These are phyloP conservation scores for Mixornis gularis DNA, from an alignment of 2,113 vertebrate species.

Conservation along the genomic window DNA sequence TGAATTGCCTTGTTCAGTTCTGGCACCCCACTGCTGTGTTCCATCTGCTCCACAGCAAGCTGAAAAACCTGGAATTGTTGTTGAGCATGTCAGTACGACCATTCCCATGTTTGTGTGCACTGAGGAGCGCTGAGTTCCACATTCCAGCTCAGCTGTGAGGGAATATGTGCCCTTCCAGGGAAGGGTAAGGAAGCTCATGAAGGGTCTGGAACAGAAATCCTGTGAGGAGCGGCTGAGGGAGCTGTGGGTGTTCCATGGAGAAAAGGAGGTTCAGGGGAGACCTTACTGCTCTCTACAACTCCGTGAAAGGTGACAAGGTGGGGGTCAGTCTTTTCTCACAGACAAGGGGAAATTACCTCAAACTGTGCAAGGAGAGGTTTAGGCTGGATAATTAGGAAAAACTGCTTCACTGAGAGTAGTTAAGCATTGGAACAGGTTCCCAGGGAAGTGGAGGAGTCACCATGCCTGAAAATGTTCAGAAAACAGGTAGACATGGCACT, in stretches of 20 bases:
- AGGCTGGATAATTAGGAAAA: neutral
- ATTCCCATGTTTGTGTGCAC: neutral
- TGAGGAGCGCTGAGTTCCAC: neutral
- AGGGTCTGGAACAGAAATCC: neutral
- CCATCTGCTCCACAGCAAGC: neutral
- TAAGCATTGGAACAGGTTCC: neutral
- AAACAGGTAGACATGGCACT: neutral
- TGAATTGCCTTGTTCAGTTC: neutral
- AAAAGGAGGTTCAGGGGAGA: neutral
- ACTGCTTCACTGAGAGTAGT: neutral
- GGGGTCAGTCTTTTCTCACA: neutral
- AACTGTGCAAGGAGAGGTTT: neutral
- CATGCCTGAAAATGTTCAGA: neutral
- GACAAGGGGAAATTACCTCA: neutral
- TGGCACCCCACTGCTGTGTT: neutral
- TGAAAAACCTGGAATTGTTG: neutral
- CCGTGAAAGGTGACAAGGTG: neutral
- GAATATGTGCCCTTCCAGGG: neutral
- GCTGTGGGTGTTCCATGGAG: neutral
- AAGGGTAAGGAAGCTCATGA: neutral
- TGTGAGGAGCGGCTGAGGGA: accelerated
- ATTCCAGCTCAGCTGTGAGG: neutral
- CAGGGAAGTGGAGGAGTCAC: neutral
- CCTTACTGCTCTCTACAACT: neutral
- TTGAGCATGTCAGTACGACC: neutral